phyloP scores from a whole-genome alignment of 2,888 invertebrate genomes.

The Pimpla rufipes region DNA sequence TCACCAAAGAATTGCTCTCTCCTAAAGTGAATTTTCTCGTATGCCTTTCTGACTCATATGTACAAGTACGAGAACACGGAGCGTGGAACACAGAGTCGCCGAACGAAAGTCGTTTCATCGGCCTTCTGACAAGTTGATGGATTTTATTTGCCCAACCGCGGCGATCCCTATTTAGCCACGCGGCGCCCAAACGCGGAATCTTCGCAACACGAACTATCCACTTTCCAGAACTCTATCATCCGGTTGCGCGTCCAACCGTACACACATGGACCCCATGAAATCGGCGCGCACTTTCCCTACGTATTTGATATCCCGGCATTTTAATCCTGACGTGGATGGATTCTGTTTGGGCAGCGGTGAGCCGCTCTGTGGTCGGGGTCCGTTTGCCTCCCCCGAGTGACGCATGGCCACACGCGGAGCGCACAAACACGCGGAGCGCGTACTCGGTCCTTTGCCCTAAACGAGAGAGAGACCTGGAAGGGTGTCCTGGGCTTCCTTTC shows the following conservation, averaged over 20 bases:
- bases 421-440: neutral
- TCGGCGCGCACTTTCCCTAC: constrained; percentile 65
- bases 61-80: constrained; percentile 17
- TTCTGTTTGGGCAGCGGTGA: constrained; percentile 82
- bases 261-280: constrained; percentile 39
- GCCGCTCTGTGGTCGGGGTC: constrained; percentile 60
- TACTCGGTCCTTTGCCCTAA: constrained; percentile 53
- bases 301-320: constrained; percentile 83
- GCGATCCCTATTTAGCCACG: constrained; percentile 75
- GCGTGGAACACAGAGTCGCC: constrained; percentile 18
- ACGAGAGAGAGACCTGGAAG: constrained; percentile 43
- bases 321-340: constrained; percentile 85
- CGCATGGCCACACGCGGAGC: constrained; percentile 69
- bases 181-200: constrained; percentile 59
- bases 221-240: constrained; percentile 67
- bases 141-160: constrained; percentile 81
- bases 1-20: too few species aligned
- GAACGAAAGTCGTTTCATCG: constrained; percentile 33
- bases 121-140: constrained; percentile 81
- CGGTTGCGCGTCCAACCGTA: constrained; percentile 61
- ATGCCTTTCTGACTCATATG: neutral
- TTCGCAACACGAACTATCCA: constrained; percentile 65
- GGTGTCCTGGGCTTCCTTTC: constrained; percentile 50
- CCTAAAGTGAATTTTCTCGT: neutral
- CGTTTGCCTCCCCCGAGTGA: constrained; percentile 57